A percentile compares a stretch with the other conserved stretches of the same genome.
These are phyloP conservation scores for Pelmatolapia mariae DNA, from an alignment of 2,113 vertebrate genomes.

Conservation along the genomic window DNA sequence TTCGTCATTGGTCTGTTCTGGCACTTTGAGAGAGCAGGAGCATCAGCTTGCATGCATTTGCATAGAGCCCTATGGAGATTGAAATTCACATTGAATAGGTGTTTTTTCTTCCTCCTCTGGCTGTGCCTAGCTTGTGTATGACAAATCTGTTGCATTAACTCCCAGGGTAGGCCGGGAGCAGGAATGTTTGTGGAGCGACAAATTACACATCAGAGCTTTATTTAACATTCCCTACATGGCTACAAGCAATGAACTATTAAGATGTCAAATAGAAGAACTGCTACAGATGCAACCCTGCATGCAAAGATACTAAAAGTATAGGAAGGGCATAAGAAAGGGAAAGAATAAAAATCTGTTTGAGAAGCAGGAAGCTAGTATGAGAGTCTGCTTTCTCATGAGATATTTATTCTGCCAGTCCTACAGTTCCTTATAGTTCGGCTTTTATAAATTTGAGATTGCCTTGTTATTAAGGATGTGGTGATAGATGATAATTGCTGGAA, in stretches of 20 bases:
- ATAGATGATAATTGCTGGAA: background rate
- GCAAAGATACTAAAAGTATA: conserved; percentile 34
- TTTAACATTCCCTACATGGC: conserved; percentile 66
- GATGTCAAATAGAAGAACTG: conserved; percentile 56
- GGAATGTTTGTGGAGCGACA: conserved; percentile 67
- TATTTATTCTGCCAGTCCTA: background rate
- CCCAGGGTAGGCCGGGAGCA: conserved; percentile 63
- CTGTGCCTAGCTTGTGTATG: conserved; percentile 62
- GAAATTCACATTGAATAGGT: conserved; percentile 66
- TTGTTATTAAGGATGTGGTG: background rate
- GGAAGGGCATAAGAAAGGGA: background rate
- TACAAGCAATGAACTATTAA: conserved; percentile 67
- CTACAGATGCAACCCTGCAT: conserved; percentile 35
- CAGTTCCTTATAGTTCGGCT: background rate
- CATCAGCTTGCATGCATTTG: conserved; percentile 47
- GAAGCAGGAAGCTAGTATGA: background rate
- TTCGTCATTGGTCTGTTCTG: conserved; percentile 24
- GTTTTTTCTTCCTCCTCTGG: conserved; percentile 36
- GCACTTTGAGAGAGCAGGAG: conserved; percentile 28
- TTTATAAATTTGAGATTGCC: background rate
- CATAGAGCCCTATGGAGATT: conserved; percentile 61
- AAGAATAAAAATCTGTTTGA: background rate
- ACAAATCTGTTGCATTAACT: conserved; percentile 72
- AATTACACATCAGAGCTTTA: conserved; percentile 69
- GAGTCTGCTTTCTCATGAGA: background rate